These are phyloP conservation scores for Sarcophilus harrisii DNA, from an alignment of 2,797 vertebrate genomes.

Conservation along the genomic window DNA sequence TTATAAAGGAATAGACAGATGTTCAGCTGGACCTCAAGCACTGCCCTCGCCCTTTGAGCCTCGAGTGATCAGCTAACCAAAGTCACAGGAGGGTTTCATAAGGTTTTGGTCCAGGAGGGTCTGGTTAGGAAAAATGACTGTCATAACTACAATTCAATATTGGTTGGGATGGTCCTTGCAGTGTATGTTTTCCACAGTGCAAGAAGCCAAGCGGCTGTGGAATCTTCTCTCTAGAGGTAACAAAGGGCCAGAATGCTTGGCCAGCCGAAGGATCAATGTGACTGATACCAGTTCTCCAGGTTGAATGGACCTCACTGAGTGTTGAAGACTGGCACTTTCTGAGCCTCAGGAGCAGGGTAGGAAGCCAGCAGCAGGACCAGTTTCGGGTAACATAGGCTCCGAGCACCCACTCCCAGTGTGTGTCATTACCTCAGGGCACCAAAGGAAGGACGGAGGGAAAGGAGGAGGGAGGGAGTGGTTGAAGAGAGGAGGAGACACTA, in stretches of 20 bases:
- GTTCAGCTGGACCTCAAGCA: not conserved
- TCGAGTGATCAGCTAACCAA: not conserved
- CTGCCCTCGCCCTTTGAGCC: not conserved
- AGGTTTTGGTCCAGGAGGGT: not conserved
- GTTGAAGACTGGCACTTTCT: not conserved
- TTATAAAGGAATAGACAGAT: not conserved
- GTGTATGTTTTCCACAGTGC: not conserved
- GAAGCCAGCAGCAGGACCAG: not conserved
- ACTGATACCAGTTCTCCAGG: not conserved
- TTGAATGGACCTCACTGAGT: not conserved
- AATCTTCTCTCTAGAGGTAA: not conserved
- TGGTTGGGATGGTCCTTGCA: not conserved
- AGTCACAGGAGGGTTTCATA: not conserved
- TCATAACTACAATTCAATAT: not conserved
- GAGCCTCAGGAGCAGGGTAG: not conserved
- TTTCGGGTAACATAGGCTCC: not conserved
- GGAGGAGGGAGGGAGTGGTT: not conserved
- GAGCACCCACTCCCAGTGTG: not conserved
- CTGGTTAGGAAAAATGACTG: not conserved
- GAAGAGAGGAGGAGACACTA: not conserved
- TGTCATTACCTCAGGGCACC: not conserved
- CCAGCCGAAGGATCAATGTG: not conserved
- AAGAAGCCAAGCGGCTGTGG: not conserved
- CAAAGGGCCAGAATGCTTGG: not conserved
- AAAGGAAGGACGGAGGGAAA: not conserved